These are phyloP conservation scores for Metopolophium dirhodum DNA, from an alignment of 1,140 invertebrate genomes.

Conservation along the genomic window DNA sequence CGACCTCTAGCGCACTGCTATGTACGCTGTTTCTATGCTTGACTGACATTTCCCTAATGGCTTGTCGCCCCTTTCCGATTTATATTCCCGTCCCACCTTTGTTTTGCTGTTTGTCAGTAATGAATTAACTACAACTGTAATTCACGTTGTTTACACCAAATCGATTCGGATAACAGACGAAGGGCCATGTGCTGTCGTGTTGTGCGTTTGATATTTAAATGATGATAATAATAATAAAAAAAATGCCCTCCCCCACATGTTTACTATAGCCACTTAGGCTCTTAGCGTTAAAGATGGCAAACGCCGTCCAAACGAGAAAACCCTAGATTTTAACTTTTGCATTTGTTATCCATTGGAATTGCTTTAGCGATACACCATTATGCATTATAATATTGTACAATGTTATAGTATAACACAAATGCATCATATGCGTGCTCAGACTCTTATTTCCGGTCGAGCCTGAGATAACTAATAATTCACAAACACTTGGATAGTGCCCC, in stretches of 20 bases:
- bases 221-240: neutral
- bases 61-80: constrained; percentile 45
- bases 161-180: constrained; percentile 9
- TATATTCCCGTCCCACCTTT: neutral
- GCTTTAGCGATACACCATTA: neutral
- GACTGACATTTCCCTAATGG: constrained; percentile 57
- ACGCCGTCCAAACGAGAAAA: neutral
- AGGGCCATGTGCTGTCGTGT: neutral
- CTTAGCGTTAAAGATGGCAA: neutral
- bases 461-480: neutral
- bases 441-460: neutral
- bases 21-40: neutral
- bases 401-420: neutral
- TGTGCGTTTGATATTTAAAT: constrained; percentile 26
- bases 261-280: neutral
- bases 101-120: constrained; percentile 36
- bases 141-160: constrained; percentile 30
- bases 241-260: neutral
- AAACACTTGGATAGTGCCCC: neutral
- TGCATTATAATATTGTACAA: neutral
- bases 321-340: neutral
- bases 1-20: neutral
- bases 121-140: constrained; percentile 48
- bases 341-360: neutral
- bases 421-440: neutral